Evolutionary conservation across 2,797 vertebrate genomes (phyloP), one percentile per base, ranked within the genome.

Genomic region (Hippoglossus hippoglossus): DNA sequence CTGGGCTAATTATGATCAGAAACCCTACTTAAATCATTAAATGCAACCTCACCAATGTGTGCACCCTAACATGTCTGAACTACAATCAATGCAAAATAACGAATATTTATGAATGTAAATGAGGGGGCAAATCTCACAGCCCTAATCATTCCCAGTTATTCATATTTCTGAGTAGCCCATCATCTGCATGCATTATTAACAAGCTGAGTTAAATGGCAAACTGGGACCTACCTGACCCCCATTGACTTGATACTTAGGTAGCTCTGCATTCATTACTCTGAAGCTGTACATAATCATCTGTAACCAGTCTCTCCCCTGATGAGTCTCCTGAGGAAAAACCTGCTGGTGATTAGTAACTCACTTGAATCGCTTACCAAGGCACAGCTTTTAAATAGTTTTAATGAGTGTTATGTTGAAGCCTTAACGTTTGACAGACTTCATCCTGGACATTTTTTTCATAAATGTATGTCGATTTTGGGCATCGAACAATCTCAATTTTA

Each of bases 61-160:
- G 18, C 19, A 19, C 36, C 41, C 67, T 15, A 3, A 1, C 47
- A 25, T 16, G 56, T 46, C 70, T 51, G n/a, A 5, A 11, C 24
- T 3, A 13, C 68, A 51, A 24, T 79, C 60, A 71, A 10, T 59
- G 11, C 62, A 39, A 46, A 47, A 2, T 25, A 52, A 71, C 89
- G 63, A 86, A 91, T 92, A 91, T 90, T 90, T 73, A 91, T 82
- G 10, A 39, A 87, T 93, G 85, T 52, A 91, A 91, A 92, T 89
- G 62, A 71, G 36, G 62, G 81, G 55, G 61, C 62, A 57, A 55
- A 84, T 83, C 61, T 55, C 39, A 34, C 70, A 46, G 67, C 71
- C 63, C 28, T 71, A 88, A 83, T 89, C 84, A 79, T 66, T 75
- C 39, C 21, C 67, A 71, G 76, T 89, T 87, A 84, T 92, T 87